A percentile compares a stretch with the other conserved stretches of the same genome.
These are phyloP conservation scores for Venturia canescens DNA, from an alignment of 1,140 invertebrate genomes.

Conservation along the genomic window DNA sequence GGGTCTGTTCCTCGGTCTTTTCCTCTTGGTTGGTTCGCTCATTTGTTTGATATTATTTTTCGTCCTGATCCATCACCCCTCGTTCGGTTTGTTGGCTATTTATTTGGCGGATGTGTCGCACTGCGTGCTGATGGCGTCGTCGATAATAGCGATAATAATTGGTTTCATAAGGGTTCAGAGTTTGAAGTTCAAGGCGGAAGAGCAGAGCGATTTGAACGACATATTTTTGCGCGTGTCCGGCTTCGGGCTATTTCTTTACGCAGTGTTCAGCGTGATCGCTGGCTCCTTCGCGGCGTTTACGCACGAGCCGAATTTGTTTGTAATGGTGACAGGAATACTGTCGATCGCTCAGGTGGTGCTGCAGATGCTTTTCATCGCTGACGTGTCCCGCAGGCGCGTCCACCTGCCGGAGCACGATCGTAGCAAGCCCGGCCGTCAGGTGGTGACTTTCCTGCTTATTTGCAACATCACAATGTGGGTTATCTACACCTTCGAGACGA, in stretches of 20 bases:
- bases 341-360: slow-evolving; percentile 92
- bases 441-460: slow-evolving; percentile 96
- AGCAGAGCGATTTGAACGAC: slow-evolving; percentile 92
- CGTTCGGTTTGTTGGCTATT: slow-evolving; percentile 89
- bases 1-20: slow-evolving; percentile 94
- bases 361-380: slow-evolving; percentile 96
- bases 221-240: slow-evolving; percentile 93
- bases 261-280: slow-evolving; percentile 94
- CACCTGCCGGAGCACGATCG: slow-evolving; percentile 93
- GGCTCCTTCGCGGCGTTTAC: slow-evolving; percentile 89
- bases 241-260: slow-evolving; percentile 94
- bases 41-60: slow-evolving; percentile 97
- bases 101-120: slow-evolving; percentile 94
- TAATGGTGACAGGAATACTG: slow-evolving; percentile 92
- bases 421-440: slow-evolving; percentile 95
- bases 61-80: slow-evolving; percentile 90
- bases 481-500: slow-evolving; percentile 96
- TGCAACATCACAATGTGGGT: slow-evolving; percentile 97
- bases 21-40: slow-evolving; percentile 92
- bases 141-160: slow-evolving; percentile 92
- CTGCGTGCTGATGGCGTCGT: slow-evolving; percentile 90
- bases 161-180: slow-evolving; percentile 90
- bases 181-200: slow-evolving; percentile 92
- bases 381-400: slow-evolving; percentile 93
- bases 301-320: slow-evolving; percentile 90